Base-by-base conservation (phyloP, 1,140 invertebrate species). In the Saxidomus purpurata region DNA sequence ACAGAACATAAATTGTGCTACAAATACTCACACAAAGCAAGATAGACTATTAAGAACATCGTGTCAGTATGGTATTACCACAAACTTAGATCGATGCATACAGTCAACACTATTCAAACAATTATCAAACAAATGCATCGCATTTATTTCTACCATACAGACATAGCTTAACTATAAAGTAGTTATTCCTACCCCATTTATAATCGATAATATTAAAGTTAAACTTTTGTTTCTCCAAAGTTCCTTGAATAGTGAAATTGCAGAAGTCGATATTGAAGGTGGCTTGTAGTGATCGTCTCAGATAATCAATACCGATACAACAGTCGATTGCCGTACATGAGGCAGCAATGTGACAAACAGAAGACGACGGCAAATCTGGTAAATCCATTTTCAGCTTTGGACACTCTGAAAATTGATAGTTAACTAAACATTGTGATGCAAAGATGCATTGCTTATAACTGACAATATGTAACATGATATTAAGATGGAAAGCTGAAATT, bases 221-320 rank as follows among this genome's bases (percentile, higher is more conserved):
- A 52, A 84, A 84, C 36, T 19, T 25, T 49, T 36, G 22, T 4
- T 3, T 67, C 55, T 84, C 81, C n/a, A 84, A 36, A 22, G 40
- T 69, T 69, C 81, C 81, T 67, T 9, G 28, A 31, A 84, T 84
- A 13, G 36, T 52, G 43, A 84, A 84, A 19, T 69, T 84, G 61
- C 81, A 84, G 63, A 84, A 84, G 47, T 84, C 81, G 47, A 84
- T 84, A 15, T 49, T 69, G 36, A 84, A 84, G 31, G 49, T 8
- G 2, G 47, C 38, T 47, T 84, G 81, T 47, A 84, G 11, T 0
- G 81, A 55, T 22, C 81, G 59, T 49, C 36, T 84, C 0, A 84
- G 63, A 59, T 55, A 84, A 8, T 67, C 61, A 25, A 84, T 36
- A 9, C 22, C 1, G 17, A 84, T 38, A 49, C 81, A 84, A 34